Evolutionary conservation across 2,888 invertebrate genomes (phyloP).

Genomic region (Andrena hattorfiana): DNA sequence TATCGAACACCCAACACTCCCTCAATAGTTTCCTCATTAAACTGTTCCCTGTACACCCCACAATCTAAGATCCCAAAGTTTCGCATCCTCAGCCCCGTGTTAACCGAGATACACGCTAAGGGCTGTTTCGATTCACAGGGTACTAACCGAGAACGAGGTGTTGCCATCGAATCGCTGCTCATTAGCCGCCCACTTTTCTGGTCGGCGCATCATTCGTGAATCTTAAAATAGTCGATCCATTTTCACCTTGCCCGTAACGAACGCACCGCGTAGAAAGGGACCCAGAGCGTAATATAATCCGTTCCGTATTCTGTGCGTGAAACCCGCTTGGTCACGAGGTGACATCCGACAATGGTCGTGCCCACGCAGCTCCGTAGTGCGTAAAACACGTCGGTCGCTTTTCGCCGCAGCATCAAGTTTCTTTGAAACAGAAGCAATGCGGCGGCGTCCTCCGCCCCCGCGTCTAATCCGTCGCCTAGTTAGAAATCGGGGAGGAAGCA

Average conservation of each 20-base stretch:
- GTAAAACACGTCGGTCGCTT: conserved; percentile 62
- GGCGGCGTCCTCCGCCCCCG: background rate
- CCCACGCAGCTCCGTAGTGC: conserved; percentile 69
- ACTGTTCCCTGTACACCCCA: no score
- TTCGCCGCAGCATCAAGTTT: conserved; percentile 64
- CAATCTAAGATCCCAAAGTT: no score
- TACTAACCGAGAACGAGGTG: no score
- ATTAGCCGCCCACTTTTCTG: background rate
- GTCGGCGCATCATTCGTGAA: conserved; percentile 7
- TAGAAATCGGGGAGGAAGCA: conserved; percentile 14
- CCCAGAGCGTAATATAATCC: conserved; percentile 75
- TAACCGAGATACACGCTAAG: no score
- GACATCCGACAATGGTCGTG: conserved; percentile 76
- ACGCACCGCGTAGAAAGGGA: conserved; percentile 49
- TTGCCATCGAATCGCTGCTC: background rate
- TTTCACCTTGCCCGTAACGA: conserved; percentile 47
- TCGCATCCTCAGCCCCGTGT: no score
- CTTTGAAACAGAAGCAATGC: conserved; percentile 57
- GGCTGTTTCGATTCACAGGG: no score
- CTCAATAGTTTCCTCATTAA: no score
- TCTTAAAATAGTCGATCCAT: conserved; percentile 30
- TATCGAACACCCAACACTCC: no score
- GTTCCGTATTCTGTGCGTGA: conserved; percentile 75
- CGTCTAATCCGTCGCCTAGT: conserved; percentile 14
- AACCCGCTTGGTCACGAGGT: conserved; percentile 77